A percentile compares a stretch with the other conserved stretches of the same genome.
Conservation (phyloP, 2,113 vertebrate species). For the Onychostruthus taczanowskii region DNA sequence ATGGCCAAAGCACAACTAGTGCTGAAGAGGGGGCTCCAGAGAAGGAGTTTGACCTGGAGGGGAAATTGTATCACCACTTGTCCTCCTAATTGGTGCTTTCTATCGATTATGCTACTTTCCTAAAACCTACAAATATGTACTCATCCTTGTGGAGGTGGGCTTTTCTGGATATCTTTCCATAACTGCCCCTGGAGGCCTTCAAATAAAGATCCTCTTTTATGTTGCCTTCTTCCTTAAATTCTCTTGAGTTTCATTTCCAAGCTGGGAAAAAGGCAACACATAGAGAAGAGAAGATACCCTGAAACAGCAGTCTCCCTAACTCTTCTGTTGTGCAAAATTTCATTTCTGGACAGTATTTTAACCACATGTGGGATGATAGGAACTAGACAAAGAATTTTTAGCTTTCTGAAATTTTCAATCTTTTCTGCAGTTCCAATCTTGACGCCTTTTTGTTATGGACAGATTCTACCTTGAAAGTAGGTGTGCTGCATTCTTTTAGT, state of each 20-base stretch:
- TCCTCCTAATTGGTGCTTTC: not conserved
- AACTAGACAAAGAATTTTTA: not conserved
- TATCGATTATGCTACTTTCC: not conserved
- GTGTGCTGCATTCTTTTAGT: not conserved
- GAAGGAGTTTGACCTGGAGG: not conserved
- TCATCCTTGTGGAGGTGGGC: not conserved
- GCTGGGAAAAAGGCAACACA: not conserved
- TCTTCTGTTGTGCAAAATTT: not conserved
- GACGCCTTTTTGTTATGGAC: not conserved
- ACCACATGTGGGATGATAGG: accelerated
- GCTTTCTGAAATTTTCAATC: not conserved
- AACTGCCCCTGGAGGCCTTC: not conserved
- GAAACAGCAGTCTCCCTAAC: not conserved
- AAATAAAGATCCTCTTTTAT: not conserved
- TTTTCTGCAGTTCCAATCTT: not conserved
- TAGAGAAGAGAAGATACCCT: not conserved
- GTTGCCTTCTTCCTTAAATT: not conserved
- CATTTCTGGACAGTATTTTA: not conserved
- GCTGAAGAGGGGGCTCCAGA: not conserved
- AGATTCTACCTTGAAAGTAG: not conserved
- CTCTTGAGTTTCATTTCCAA: not conserved
- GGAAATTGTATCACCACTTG: not conserved
- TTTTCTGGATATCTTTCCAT: not conserved
- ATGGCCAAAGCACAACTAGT: not conserved
- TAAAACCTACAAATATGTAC: not conserved